Percentiles rank a stretch among this genome's conserved stretches.
Conservation (phyloP, 1,140 invertebrate genomes). For the Samia ricini region DNA sequence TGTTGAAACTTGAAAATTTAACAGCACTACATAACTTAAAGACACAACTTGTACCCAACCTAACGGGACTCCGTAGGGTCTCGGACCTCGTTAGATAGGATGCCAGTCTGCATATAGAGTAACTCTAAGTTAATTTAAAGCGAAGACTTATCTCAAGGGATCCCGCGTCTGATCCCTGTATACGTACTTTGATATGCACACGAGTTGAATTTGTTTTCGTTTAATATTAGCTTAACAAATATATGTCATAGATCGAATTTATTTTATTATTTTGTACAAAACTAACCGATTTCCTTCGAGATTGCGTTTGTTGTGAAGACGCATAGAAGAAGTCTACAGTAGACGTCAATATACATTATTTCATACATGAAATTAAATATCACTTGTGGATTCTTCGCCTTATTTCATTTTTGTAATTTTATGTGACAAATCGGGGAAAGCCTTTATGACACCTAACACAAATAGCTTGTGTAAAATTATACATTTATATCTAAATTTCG, state of each 20-base stretch:
- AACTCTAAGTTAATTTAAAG: constrained; percentile 68
- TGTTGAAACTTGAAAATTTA: constrained; percentile 18
- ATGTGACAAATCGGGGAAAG: no score
- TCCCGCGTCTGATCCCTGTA: constrained; percentile 41
- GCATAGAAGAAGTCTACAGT: neutral
- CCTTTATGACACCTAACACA: no score
- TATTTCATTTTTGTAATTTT: no score
- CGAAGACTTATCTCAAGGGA: constrained; percentile 44
- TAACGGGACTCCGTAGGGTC: constrained; percentile 32
- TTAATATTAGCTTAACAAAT: constrained; percentile 20
- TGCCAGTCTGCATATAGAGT: constrained; percentile 69
- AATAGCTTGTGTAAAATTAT: no score
- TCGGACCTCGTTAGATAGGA: constrained; percentile 52
- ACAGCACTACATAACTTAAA: constrained; percentile 16
- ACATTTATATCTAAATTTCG: no score
- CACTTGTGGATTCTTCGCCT: no score
- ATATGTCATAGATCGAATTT: neutral
- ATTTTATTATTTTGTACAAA: neutral
- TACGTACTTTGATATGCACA: constrained; percentile 53
- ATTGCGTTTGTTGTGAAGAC: no score
- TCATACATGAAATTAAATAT: no score
- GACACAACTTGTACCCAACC: constrained; percentile 17
- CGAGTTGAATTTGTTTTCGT: constrained; percentile 44
- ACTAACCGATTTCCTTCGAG: no score
- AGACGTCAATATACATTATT: no score